Base-by-base conservation (phyloP, 37 sponge, comb jelly and placozoan species). In the Axinella damicornis region DNA sequence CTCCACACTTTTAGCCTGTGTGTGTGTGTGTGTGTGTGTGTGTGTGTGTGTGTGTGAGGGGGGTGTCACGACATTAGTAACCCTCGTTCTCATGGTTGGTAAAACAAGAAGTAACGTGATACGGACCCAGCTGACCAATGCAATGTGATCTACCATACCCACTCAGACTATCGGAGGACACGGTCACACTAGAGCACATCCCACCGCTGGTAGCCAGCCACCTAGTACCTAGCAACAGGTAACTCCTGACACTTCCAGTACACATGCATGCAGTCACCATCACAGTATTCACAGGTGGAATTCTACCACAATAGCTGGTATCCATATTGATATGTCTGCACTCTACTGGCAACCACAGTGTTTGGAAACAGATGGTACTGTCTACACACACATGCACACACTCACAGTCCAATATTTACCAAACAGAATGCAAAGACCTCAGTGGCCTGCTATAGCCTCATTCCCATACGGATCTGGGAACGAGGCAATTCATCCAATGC, bases 1-100 rank as follows among this genome's bases (percentile, higher is more conserved):
- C 12, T 57, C 94, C 61, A 46, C 83, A 20, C 83, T 86, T 61
- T 85, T 89, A 2, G 94, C 94, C 94, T 93, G 39, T 46, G 25
- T n/a, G 56, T 25, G 57, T 30, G 73, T 34, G 35, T 75, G 24
- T 24, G 53, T 46, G 73, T 19, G 20, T 33, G 36, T 6, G 5
- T 68, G 69, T 27, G 63, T 27, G 63, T 14, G 68, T 67, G 33
- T 30, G 33, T 11, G 34, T 67, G 68, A 28, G 65, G 21, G 65
- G 21, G 65, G 57, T 56, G 57, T 18, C 57, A 56, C 15, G 17
- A 19, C 57, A 56, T 19, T 15, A 19, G 18, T 56, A 19, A 56
- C 57, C 17, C 57, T 19, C 57, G 18, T 56, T 15, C 57, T 56
- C 18, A 18, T 56, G 18, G 15, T 19, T 18, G 15, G 57, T 56